phyloP scores from a whole-genome alignment of 2,797 vertebrate species.

The Podargus strigoides region DNA sequence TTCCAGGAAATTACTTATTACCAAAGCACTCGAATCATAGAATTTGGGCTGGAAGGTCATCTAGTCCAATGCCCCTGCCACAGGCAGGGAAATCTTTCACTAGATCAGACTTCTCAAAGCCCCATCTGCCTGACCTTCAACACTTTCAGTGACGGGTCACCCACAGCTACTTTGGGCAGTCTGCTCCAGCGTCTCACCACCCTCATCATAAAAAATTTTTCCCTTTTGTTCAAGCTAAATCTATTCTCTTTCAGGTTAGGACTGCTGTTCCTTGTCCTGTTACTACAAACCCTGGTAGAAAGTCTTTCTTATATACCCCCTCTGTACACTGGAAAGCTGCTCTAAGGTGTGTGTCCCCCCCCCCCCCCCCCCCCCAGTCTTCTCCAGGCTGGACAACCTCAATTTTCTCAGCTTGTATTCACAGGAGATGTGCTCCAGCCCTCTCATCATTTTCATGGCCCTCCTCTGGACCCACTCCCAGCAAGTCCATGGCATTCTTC shows the following conservation, averaged over 20 bases:
- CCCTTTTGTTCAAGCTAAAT: background rate
- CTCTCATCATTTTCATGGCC: background rate
- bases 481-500: background rate
- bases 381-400: background rate
- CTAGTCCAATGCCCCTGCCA: background rate
- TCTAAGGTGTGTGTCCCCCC: no score
- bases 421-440: fast-evolving
- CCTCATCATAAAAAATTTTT: background rate
- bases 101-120: background rate
- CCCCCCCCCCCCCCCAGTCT: fast-evolving
- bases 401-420: background rate
- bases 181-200: background rate
- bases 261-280: background rate
- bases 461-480: background rate
- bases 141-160: background rate
- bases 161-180: background rate
- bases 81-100: background rate
- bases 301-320: background rate
- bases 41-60: background rate
- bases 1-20: background rate
- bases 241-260: background rate
- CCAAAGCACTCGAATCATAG: background rate
- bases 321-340: background rate
- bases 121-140: background rate
- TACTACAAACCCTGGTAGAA: background rate